These are phyloP conservation scores for Tryphoninae sp. DNA, from an alignment of 2,888 invertebrate genomes.

Conservation along the genomic window DNA sequence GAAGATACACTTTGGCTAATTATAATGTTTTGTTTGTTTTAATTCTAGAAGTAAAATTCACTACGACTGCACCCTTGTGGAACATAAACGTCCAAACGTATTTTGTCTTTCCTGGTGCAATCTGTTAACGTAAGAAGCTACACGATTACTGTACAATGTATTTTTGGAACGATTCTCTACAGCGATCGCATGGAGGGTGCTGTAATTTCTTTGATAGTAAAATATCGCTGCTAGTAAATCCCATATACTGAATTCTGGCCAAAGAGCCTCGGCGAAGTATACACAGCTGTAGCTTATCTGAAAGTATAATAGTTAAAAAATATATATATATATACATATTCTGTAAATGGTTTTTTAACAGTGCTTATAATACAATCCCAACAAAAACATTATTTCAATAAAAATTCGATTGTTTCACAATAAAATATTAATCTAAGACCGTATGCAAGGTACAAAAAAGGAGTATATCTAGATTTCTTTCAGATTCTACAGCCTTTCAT, in stretches of 20 bases:
- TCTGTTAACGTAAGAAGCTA: slow-evolving; percentile 70
- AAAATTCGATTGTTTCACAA: too few relatives aligned
- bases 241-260: slow-evolving; percentile 98
- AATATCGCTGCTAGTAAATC: slow-evolving; percentile 93
- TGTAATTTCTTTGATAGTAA: slow-evolving; percentile 89
- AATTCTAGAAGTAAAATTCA: slow-evolving; percentile 16
- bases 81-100: slow-evolving; percentile 64
- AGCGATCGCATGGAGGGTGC: slow-evolving; percentile 66
- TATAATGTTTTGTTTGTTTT: slow-evolving; percentile 24
- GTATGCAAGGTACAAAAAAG: too few relatives aligned
- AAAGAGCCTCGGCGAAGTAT: slow-evolving; percentile 94
- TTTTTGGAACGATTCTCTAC: slow-evolving; percentile 63
- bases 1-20: slow-evolving; percentile 10
- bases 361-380: too few relatives aligned
- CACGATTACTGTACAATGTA: slow-evolving; percentile 67
- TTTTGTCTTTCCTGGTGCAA: slow-evolving; percentile 69
- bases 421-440: too few relatives aligned
- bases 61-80: slow-evolving; percentile 26
- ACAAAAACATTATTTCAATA: too few relatives aligned
- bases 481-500: too few relatives aligned
- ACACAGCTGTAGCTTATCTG: slow-evolving; percentile 90
- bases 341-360: too few relatives aligned
- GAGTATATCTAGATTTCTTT: too few relatives aligned
- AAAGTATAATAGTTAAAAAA: slow-evolving; percentile 66
- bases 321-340: neutral